Evolutionary conservation across 2,113 vertebrate species (phyloP).

Genomic region (Rhinogobius similis): DNA sequence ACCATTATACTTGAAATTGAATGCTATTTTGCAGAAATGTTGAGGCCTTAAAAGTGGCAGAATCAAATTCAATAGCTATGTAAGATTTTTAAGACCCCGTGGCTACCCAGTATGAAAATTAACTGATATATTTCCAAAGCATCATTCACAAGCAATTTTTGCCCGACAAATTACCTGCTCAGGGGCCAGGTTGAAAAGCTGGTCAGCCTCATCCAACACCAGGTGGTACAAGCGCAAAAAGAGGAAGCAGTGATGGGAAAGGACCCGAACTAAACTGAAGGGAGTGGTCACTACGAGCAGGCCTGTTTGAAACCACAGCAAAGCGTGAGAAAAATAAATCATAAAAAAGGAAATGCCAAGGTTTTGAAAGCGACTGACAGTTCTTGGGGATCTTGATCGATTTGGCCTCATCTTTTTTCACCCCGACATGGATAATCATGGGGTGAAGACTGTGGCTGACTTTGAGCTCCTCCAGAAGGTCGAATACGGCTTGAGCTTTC

Average conservation of each 20-base stretch:
- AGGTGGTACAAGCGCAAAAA: constrained; percentile 86
- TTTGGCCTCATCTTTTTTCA: constrained; percentile 79
- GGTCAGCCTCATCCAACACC: constrained; percentile 83
- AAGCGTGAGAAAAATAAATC: background rate
- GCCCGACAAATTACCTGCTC: constrained; percentile 75
- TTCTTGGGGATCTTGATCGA: constrained; percentile 76
- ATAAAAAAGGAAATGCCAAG: background rate
- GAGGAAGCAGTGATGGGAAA: constrained; percentile 75
- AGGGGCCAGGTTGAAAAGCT: constrained; percentile 76
- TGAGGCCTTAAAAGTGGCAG: too few relatives aligned
- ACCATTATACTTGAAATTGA: too few relatives aligned
- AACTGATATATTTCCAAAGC: background rate
- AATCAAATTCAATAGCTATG: too few relatives aligned
- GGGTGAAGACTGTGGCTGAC: constrained; percentile 72
- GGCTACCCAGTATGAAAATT: too few relatives aligned
- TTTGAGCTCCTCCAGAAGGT: constrained; percentile 74
- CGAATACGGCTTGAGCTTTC: constrained; percentile 84
- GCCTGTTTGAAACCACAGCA: constrained; percentile 64
- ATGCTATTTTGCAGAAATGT: too few relatives aligned
- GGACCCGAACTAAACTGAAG: constrained; percentile 79
- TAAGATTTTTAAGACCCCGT: too few relatives aligned
- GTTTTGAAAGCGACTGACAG: constrained; percentile 76
- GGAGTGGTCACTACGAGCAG: constrained; percentile 87
- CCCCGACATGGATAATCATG: constrained; percentile 76
- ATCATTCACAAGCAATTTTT: too few relatives aligned